phyloP scores from a whole-genome alignment of 2,797 vertebrate species.

The Myotis vivesi region DNA sequence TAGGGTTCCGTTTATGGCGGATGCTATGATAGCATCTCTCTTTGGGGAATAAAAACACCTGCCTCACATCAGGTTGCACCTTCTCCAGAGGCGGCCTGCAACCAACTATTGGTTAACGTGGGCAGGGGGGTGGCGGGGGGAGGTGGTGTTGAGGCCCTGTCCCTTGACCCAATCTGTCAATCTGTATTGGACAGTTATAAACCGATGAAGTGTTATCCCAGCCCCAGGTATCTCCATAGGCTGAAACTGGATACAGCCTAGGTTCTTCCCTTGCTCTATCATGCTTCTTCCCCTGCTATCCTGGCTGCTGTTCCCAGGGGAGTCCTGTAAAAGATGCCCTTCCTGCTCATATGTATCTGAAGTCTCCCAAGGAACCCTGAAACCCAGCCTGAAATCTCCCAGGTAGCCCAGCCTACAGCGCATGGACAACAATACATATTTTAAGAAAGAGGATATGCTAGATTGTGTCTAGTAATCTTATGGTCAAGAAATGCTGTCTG shows the following conservation, averaged over 20 bases:
- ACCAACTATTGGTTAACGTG: too few species aligned
- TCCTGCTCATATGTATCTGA: not conserved
- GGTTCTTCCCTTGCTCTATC: rapidly evolving
- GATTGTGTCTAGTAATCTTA: not conserved
- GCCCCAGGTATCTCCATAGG: not conserved
- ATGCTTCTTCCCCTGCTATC: not conserved
- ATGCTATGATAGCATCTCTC: too few species aligned
- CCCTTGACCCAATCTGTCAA: rapidly evolving
- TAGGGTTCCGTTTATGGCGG: too few species aligned
- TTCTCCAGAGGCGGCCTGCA: too few species aligned
- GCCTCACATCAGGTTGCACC: too few species aligned
- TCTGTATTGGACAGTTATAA: not conserved
- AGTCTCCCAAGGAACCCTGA: not conserved
- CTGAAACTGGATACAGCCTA: not conserved
- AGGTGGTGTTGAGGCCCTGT: not conserved
- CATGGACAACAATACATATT: not conserved
- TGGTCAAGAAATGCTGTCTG: not conserved
- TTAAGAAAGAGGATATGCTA: not conserved
- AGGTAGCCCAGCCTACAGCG: not conserved
- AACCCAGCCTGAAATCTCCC: not conserved
- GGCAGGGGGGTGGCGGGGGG: not conserved
- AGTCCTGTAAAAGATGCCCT: not conserved
- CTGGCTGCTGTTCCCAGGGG: not conserved
- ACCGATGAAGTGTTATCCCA: not conserved
- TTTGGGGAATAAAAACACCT: too few species aligned